Evolutionary conservation across 1,140 invertebrate species (phyloP).

Genomic region (Drosophila setifemur): DNA sequence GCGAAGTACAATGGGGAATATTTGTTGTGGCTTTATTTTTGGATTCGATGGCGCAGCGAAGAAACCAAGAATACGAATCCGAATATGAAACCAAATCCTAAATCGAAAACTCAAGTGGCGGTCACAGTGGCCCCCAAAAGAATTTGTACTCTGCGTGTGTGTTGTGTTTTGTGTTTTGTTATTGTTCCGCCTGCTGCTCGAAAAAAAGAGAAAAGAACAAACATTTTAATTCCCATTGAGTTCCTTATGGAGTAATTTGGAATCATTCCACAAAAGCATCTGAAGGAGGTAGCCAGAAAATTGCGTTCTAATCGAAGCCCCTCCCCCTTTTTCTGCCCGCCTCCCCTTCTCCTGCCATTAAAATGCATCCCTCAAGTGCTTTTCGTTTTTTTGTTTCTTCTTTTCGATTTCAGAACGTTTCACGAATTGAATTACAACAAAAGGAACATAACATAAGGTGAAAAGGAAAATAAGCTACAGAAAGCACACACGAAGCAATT

Average conservation of each 20-base stretch:
- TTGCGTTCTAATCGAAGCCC: slow-evolving; percentile 74
- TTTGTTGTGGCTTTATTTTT: slow-evolving; percentile 18
- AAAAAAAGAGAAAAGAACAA: slow-evolving; percentile 48
- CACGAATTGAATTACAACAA: slow-evolving; percentile 52
- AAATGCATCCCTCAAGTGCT: slow-evolving; percentile 64
- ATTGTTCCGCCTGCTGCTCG: slow-evolving; percentile 24
- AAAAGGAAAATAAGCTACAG: slow-evolving; percentile 1
- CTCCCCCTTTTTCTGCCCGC: background rate
- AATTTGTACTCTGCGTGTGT: slow-evolving; percentile 14
- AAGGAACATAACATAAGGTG: slow-evolving; percentile 28
- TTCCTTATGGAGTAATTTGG: slow-evolving; percentile 56
- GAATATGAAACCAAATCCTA: background rate
- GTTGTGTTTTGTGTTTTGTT: slow-evolving; percentile 12
- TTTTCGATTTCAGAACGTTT: slow-evolving; percentile 19
- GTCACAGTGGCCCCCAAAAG: slow-evolving; percentile 35
- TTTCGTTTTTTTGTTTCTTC: background rate
- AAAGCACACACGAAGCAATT: slow-evolving; percentile 33
- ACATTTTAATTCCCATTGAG: slow-evolving; percentile 78
- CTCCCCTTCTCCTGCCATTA: slow-evolving; percentile 20
- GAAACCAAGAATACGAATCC: background rate
- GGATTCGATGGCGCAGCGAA: background rate
- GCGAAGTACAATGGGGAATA: too few relatives aligned
- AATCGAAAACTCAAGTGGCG: slow-evolving; percentile 43
- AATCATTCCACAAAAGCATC: slow-evolving; percentile 9
- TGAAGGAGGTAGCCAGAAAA: slow-evolving; percentile 35